phyloP scores from a whole-genome alignment of 2,888 invertebrate genomes.

The Drosophila borborema region DNA sequence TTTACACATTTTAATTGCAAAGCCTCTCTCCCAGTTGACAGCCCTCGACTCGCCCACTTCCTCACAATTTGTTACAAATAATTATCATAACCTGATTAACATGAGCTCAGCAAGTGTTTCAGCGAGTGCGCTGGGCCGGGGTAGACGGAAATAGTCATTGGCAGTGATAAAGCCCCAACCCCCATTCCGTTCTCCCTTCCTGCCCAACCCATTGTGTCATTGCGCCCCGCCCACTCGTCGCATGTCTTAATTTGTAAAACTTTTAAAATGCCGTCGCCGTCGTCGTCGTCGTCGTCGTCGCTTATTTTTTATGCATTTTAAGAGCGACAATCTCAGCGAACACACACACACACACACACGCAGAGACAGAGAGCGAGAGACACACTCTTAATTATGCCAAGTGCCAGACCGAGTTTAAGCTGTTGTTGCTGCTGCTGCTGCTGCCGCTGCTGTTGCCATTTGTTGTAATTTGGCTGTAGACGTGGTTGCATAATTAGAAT shows the following conservation, averaged over 20 bases:
- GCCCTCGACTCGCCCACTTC: conserved; percentile 42
- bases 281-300: conserved; percentile 31
- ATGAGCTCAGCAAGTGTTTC: conserved; percentile 79
- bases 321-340: conserved; percentile 72
- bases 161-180: conserved; percentile 20
- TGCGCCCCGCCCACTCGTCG: conserved; percentile 23
- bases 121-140: not conserved
- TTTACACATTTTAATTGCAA: conserved; percentile 80
- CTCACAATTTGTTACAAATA: conserved; percentile 84
- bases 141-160: conserved; percentile 62
- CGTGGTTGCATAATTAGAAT: conserved; percentile 78
- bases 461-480: conserved; percentile 75
- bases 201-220: not conserved
- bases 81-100: conserved; percentile 86
- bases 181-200: not conserved
- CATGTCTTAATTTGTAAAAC: conserved; percentile 72
- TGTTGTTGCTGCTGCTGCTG: conserved; percentile 18
- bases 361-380: conserved; percentile 10
- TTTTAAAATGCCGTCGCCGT: conserved; percentile 77
- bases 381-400: conserved; percentile 75
- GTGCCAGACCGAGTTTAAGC: conserved; percentile 54
- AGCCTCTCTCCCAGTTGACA: conserved; percentile 21
- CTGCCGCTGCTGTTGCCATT: conserved; percentile 39
- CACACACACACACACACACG: conserved; percentile 7
- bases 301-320: conserved; percentile 83